These are phyloP conservation scores for Galago senegalensis DNA, from an alignment of 2,797 vertebrate genomes.

Conservation along the genomic window DNA sequence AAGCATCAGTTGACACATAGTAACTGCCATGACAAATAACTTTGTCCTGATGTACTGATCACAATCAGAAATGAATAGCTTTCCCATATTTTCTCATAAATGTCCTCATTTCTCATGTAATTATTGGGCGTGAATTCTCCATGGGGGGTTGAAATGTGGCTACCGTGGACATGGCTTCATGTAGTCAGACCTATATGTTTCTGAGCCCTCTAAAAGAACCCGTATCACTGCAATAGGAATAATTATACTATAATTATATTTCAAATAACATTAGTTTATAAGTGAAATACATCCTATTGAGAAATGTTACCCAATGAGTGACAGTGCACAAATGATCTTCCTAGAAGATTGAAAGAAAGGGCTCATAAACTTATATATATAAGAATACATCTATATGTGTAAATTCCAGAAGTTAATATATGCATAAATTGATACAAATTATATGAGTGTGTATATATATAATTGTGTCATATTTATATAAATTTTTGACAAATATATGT, in stretches of 20 bases:
- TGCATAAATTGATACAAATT: background rate
- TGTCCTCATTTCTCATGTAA: background rate
- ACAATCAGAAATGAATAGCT: slow-evolving; percentile 6
- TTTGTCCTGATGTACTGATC: slow-evolving; percentile 48
- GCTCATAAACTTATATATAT: background rate
- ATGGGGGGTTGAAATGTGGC: background rate
- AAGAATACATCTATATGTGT: background rate
- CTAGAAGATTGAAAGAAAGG: slow-evolving; percentile 46
- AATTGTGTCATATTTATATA: background rate
- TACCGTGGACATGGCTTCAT: background rate
- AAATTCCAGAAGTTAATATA: slow-evolving; percentile 5
- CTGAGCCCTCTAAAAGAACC: background rate
- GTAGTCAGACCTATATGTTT: background rate
- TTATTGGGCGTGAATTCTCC: background rate
- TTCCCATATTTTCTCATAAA: background rate
- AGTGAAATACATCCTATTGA: slow-evolving; percentile 36
- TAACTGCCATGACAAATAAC: slow-evolving; percentile 64
- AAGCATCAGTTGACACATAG: slow-evolving; percentile 68
- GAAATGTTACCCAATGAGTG: background rate
- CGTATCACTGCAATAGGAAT: background rate
- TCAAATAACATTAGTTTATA: background rate
- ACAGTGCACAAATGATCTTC: background rate
- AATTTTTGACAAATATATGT: slow-evolving; percentile 27
- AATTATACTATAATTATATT: background rate
- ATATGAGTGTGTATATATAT: background rate